Conservation (phyloP, 2,888 invertebrate genomes). For the Sympetrum striolatum region DNA sequence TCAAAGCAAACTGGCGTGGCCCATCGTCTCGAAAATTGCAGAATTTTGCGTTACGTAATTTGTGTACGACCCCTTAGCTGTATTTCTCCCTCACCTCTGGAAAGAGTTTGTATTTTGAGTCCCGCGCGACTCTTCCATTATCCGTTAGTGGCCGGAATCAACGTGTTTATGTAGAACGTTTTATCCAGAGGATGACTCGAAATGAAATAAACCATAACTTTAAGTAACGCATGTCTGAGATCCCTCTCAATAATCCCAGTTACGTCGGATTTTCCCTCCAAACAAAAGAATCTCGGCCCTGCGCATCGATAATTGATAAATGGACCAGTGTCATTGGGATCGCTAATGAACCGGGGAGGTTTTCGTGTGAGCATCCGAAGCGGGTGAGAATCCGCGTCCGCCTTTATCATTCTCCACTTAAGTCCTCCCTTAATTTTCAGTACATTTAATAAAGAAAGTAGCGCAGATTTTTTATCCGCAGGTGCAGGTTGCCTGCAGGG, state of each 20-base stretch:
- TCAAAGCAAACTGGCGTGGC: no score
- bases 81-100: no score
- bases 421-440: not conserved
- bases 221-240: not conserved
- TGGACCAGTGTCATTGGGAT: conserved; percentile 16
- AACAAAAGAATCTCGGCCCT: conserved; percentile 23
- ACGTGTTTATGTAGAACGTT: not conserved
- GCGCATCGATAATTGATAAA: conserved; percentile 34
- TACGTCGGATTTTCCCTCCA: not conserved
- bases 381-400: not conserved
- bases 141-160: not conserved
- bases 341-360: conserved; percentile 3
- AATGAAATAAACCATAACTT: not conserved
- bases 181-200: not conserved
- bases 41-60: no score
- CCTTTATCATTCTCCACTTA: not conserved
- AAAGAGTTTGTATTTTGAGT: no score
- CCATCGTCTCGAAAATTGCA: no score
- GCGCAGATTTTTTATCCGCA: no score
- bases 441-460: no score
- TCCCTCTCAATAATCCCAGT: not conserved
- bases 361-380: not conserved
- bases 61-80: no score
- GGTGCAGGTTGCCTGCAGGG: no score
- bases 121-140: no score